phyloP scores from a whole-genome alignment of 2,888 invertebrate species.

The Hyposoter dolosus region DNA sequence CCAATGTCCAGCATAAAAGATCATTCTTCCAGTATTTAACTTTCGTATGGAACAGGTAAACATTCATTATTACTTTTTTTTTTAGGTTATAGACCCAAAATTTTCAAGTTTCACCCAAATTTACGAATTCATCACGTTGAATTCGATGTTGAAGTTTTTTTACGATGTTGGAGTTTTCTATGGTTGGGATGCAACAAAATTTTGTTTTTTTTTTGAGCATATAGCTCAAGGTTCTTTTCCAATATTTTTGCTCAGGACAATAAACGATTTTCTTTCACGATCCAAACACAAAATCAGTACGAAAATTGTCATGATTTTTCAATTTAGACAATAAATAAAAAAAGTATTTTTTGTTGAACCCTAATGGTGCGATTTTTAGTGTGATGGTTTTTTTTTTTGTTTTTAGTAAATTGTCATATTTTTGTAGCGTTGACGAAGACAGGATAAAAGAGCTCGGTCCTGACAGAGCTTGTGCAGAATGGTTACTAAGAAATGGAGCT shows the following conservation, averaged over 20 bases:
- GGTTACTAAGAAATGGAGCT: slow-evolving; percentile 97
- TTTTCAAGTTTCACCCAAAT: neutral
- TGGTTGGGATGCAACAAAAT: no score
- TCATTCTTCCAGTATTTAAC: slow-evolving; percentile 76
- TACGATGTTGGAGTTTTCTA: no score
- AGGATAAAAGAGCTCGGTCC: slow-evolving; percentile 92
- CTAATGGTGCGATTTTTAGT: no score
- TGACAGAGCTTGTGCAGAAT: slow-evolving; percentile 97
- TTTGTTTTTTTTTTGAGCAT: no score
- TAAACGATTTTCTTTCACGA: no score
- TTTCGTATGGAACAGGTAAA: slow-evolving; percentile 76
- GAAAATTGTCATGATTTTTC: no score
- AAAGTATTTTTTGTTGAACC: no score
- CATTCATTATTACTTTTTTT: slow-evolving; percentile 17
- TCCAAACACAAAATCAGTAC: no score
- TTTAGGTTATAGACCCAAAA: neutral
- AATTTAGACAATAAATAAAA: no score
- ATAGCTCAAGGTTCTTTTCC: no score
- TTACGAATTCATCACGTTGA: neutral
- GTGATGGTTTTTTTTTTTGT: neutral
- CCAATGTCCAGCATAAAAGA: slow-evolving; percentile 57
- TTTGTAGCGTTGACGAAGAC: slow-evolving; percentile 87
- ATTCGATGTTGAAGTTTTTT: no score
- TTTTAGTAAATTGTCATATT: neutral
- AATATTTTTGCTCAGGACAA: no score